Evolutionary conservation across 2,113 vertebrate species (phyloP).

Genomic region (Tupaia chinensis): DNA sequence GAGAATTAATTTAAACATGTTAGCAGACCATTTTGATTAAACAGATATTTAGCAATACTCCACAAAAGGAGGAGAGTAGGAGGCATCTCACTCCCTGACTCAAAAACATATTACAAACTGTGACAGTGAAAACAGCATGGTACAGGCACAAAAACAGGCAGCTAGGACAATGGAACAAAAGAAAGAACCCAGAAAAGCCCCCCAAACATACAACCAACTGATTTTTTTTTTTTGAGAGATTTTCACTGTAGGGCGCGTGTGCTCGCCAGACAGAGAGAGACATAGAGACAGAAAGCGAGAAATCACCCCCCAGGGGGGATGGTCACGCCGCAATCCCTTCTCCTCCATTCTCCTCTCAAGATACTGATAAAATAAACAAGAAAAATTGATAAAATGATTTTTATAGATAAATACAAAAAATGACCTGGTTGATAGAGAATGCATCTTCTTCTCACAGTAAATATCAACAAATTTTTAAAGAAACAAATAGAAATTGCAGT

Average conservation of each 20-base stretch:
- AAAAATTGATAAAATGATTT: not conserved
- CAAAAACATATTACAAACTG: not conserved
- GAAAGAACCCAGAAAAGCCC: too few species aligned
- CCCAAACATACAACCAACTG: too few species aligned
- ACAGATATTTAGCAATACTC: not conserved
- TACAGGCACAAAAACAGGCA: not conserved
- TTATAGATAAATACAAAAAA: not conserved
- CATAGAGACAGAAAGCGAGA: too few species aligned
- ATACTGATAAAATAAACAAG: not conserved
- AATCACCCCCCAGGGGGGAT: too few species aligned
- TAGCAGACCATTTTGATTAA: not conserved
- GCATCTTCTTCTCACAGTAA: not conserved
- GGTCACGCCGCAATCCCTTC: too few species aligned
- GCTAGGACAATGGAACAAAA: not conserved
- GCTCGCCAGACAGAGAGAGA: too few species aligned
- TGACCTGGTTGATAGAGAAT: not conserved
- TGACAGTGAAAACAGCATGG: not conserved
- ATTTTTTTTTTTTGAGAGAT: too few species aligned
- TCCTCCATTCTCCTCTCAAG: too few species aligned
- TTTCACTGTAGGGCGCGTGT: too few species aligned
- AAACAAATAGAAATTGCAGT: not conserved
- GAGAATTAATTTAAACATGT: not conserved
- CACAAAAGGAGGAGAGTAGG: too few species aligned
- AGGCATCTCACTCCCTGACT: not conserved
- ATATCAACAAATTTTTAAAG: not conserved